These are phyloP conservation scores for Berghia stephanieae DNA, from an alignment of 1,140 invertebrate genomes.

Conservation along the genomic window DNA sequence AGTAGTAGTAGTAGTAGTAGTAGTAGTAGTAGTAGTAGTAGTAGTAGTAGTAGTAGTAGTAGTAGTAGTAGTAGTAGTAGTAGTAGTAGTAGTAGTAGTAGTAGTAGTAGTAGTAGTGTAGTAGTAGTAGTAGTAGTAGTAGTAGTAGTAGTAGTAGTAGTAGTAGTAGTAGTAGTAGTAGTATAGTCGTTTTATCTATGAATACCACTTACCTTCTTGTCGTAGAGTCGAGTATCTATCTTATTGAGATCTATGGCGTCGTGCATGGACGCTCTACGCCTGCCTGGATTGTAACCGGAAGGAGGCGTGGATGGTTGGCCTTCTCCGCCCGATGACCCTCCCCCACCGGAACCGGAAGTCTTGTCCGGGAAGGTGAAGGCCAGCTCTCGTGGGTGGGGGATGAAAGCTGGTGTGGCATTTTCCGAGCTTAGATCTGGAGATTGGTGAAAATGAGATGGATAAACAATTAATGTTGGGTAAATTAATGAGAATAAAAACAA, in stretches of 20 bases:
- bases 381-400: conserved; percentile 45
- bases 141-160: no score
- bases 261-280: conserved; percentile 57
- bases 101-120: no score
- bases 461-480: not conserved
- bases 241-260: conserved; percentile 58
- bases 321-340: conserved; percentile 33
- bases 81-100: no score
- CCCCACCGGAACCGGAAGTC: conserved; percentile 8
- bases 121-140: no score
- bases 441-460: conserved; percentile 17
- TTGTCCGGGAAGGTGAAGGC: conserved; percentile 46
- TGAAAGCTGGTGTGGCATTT: conserved; percentile 45
- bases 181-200: no score
- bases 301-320: conserved; percentile 41
- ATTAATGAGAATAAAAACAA: not conserved
- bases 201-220: conserved; percentile 47
- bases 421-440: conserved; percentile 54
- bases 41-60: no score
- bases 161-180: no score
- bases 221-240: conserved; percentile 56
- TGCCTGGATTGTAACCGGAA: conserved; percentile 39
- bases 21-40: no score
- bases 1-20: not conserved
- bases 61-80: no score